Percentiles rank a stretch among this genome's conserved stretches.
Evolutionary conservation across 2,797 vertebrate species (phyloP).

Genomic region (Hirundo rustica): DNA sequence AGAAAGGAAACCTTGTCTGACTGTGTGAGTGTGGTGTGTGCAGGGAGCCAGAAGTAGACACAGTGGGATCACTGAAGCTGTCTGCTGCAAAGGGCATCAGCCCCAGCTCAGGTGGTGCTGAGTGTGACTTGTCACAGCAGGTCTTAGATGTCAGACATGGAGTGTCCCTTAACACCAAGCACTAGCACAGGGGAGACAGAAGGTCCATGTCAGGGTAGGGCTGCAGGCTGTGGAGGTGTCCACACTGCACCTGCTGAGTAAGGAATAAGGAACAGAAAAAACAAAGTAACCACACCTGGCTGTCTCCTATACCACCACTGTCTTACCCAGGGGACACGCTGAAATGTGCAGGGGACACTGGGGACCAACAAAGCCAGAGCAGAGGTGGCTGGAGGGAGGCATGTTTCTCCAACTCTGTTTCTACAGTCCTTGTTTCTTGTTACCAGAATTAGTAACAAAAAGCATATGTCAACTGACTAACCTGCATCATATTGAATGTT

Average conservation of each 20-base stretch:
- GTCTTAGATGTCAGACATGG: not conserved
- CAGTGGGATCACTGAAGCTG: not conserved
- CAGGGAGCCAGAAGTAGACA: not conserved
- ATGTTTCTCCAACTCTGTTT: not conserved
- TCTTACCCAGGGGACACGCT: not conserved
- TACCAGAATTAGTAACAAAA: not conserved
- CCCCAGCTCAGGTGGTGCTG: not conserved
- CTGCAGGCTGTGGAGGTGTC: not conserved
- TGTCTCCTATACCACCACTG: not conserved
- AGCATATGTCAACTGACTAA: not conserved
- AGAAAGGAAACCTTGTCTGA: not conserved
- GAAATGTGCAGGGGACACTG: not conserved
- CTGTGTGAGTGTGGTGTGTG: not conserved
- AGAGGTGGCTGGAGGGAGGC: rapidly evolving
- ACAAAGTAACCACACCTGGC: rapidly evolving
- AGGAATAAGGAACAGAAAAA: not conserved
- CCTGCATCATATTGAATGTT: not conserved
- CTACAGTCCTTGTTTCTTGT: not conserved
- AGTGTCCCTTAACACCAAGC: not conserved
- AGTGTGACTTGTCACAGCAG: not conserved
- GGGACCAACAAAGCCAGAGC: not conserved
- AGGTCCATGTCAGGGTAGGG: rapidly evolving
- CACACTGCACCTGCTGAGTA: rapidly evolving
- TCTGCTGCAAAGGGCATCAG: no score
- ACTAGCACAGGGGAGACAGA: not conserved